phyloP scores from a whole-genome alignment of 2,113 vertebrate genomes.

The Petaurus breviceps region DNA sequence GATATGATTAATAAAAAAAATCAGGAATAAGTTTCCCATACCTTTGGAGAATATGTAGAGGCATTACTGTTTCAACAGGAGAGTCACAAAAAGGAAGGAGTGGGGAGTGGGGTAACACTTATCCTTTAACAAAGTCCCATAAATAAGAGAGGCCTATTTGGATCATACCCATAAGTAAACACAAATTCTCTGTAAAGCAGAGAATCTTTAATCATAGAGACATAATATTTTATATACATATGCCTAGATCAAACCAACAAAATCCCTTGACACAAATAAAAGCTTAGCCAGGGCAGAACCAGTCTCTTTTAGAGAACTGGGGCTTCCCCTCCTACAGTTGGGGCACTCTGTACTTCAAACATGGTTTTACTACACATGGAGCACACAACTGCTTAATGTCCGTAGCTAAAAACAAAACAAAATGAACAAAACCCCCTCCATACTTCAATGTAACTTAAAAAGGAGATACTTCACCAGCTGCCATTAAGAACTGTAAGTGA shows the following conservation, averaged over 20 bases:
- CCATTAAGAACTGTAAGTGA: no score
- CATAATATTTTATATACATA: neutral
- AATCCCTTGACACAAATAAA: neutral
- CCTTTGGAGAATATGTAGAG: neutral
- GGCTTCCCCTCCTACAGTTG: neutral
- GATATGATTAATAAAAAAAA: neutral
- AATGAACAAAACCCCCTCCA: no score
- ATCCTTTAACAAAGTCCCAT: neutral
- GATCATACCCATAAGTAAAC: neutral
- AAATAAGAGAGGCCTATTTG: neutral
- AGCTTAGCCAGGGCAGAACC: neutral
- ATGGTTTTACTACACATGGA: no score
- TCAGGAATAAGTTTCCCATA: neutral
- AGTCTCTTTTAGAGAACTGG: neutral
- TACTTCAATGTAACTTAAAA: no score
- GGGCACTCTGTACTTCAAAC: no score
- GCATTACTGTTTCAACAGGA: neutral
- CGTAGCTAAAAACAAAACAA: no score
- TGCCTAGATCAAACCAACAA: neutral
- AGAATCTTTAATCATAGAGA: neutral
- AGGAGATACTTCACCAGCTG: no score
- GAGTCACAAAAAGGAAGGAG: neutral
- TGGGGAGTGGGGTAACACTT: accelerated
- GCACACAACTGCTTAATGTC: no score
- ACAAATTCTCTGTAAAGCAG: neutral